These are phyloP conservation scores for Drosophila hydei DNA, from an alignment of 1,140 invertebrate species.

Conservation along the genomic window DNA sequence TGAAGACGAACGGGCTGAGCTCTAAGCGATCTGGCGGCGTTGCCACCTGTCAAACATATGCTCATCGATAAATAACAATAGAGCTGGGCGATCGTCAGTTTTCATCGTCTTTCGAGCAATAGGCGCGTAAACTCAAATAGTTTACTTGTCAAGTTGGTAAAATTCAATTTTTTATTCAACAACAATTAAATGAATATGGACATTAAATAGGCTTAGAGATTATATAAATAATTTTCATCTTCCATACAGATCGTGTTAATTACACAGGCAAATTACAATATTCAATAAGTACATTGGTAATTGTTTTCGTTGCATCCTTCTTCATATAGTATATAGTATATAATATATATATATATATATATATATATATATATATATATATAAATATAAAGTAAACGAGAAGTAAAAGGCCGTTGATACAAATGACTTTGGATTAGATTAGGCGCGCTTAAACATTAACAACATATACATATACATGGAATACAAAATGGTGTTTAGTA, in stretches of 20 bases:
- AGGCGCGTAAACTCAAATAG: slow-evolving; percentile 21
- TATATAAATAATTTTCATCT: slow-evolving; percentile 68
- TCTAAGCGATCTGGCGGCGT: slow-evolving; percentile 6
- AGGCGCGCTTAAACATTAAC: slow-evolving; percentile 76
- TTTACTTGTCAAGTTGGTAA: slow-evolving; percentile 40
- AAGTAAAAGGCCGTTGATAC: slow-evolving; percentile 79
- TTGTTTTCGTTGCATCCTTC: slow-evolving; percentile 77
- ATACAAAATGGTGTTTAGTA: slow-evolving; percentile 81
- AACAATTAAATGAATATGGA: slow-evolving; percentile 80
- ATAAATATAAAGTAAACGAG: slow-evolving; percentile 72
- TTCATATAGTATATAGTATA: slow-evolving; percentile 20
- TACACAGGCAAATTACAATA: slow-evolving; percentile 58
- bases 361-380: slow-evolving; percentile 21
- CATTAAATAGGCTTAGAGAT: slow-evolving; percentile 79
- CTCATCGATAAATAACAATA: slow-evolving; percentile 20
- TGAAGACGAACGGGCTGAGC: slow-evolving; percentile 1
- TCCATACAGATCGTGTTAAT: slow-evolving; percentile 33
- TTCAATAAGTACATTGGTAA: slow-evolving; percentile 77
- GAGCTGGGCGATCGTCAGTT: background rate
- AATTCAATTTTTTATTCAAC: slow-evolving; percentile 77
- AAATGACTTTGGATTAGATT: slow-evolving; percentile 81
- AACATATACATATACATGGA: slow-evolving; percentile 71
- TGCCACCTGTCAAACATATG: slow-evolving; percentile 9
- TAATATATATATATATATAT: slow-evolving; percentile 25
- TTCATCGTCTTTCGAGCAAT: slow-evolving; percentile 9